These are phyloP conservation scores for Leucosticte australis DNA, from an alignment of 2,113 vertebrate genomes.

Conservation along the genomic window DNA sequence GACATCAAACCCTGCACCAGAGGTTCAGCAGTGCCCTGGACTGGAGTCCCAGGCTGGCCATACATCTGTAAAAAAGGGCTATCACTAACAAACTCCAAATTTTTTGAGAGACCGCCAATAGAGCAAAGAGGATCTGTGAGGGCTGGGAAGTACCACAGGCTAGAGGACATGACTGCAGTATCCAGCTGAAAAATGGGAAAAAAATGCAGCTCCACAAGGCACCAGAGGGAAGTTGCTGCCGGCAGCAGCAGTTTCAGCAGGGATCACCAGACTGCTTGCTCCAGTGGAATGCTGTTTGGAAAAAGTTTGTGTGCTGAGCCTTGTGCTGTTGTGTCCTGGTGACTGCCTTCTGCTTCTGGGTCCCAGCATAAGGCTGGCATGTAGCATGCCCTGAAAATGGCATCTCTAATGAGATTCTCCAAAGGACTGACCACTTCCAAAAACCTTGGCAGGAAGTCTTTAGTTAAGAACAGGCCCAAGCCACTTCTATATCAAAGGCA, in stretches of 20 bases:
- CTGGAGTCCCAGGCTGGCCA: background rate
- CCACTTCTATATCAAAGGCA: background rate
- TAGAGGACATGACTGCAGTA: background rate
- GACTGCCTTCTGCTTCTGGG: background rate
- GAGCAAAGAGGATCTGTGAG: background rate
- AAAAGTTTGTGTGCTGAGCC: background rate
- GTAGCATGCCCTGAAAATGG: background rate
- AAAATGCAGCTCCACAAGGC: background rate
- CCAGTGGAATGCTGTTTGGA: background rate
- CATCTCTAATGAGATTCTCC: background rate
- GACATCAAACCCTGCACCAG: background rate
- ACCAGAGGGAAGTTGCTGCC: fast-evolving
- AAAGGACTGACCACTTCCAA: background rate
- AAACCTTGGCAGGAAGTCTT: background rate
- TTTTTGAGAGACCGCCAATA: background rate
- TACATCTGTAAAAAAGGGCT: background rate
- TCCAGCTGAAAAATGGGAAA: fast-evolving
- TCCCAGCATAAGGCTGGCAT: background rate
- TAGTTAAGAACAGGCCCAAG: background rate
- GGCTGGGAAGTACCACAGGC: background rate
- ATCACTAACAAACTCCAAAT: background rate
- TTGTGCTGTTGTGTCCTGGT: background rate
- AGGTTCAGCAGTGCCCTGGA: background rate
- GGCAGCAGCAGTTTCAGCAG: background rate
- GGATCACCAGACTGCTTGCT: background rate